A percentile compares a stretch with the other conserved stretches of the same genome.
phyloP scores from a whole-genome alignment of 2,797 vertebrate genomes.

The Coracias cyanogaster region DNA sequence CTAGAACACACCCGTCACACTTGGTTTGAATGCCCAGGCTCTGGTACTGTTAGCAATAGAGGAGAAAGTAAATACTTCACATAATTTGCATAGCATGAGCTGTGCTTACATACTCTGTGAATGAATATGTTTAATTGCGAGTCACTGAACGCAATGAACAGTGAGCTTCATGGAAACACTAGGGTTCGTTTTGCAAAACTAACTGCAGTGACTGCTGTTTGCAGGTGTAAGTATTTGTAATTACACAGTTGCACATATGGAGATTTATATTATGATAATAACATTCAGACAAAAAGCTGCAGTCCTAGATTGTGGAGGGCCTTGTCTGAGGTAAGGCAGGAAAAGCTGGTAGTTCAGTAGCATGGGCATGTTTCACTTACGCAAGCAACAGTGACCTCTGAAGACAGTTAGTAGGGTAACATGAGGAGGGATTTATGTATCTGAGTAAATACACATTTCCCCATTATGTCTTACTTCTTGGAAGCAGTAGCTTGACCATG shows the following conservation, averaged over 20 bases:
- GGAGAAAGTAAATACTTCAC: background rate
- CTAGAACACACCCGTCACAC: background rate
- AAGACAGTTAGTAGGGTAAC: background rate
- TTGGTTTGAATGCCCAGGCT: background rate
- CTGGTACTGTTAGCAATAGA: background rate
- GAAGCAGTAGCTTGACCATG: background rate
- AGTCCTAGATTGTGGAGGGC: background rate
- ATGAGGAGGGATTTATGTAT: background rate
- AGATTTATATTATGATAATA: background rate
- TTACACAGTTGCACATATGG: background rate
- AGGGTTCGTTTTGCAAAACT: background rate
- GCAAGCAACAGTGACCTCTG: background rate
- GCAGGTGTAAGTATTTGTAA: background rate
- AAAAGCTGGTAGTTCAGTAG: background rate
- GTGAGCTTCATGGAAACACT: background rate
- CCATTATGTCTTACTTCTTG: background rate
- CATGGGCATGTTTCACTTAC: background rate
- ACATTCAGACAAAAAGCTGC: background rate
- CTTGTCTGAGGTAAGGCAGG: background rate
- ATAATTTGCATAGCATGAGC: background rate
- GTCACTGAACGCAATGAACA: background rate
- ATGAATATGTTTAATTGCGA: background rate
- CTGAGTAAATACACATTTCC: background rate
- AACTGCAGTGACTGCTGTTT: background rate
- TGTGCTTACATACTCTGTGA: background rate